Evolutionary conservation across 2,113 vertebrate genomes (phyloP).

Genomic region (Delphinus delphis): DNA sequence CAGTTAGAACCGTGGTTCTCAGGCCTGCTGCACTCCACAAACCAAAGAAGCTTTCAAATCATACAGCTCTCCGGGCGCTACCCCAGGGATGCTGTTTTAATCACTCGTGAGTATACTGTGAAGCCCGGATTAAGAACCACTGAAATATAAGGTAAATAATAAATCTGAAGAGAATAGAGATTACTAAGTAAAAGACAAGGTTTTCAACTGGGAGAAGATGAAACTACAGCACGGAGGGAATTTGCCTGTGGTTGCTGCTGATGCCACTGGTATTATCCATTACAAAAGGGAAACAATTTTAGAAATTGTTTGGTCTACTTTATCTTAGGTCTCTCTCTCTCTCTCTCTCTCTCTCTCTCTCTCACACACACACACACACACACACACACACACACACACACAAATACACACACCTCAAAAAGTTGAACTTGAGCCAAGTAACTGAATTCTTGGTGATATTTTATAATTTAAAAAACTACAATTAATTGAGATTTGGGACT

Average conservation of each 20-base stretch:
- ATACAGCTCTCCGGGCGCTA: rapidly evolving
- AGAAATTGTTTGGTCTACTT: background rate
- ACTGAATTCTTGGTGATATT: background rate
- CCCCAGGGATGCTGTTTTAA: no score
- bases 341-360: no score
- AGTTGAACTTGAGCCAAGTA: background rate
- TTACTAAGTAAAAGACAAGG: background rate
- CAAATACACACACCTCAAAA: background rate
- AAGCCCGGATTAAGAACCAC: background rate
- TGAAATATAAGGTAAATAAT: background rate
- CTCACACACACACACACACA: background rate
- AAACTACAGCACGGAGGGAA: background rate
- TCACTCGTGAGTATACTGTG: background rate
- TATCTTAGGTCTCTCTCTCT: background rate
- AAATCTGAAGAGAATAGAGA: background rate
- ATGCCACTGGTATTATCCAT: background rate
- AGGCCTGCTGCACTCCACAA: background rate
- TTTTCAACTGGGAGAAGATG: background rate
- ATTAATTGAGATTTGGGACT: background rate
- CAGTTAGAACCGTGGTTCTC: rapidly evolving
- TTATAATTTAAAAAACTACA: background rate
- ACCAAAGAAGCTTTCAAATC: background rate
- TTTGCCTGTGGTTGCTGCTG: background rate
- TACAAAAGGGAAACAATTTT: background rate
- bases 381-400: background rate